A percentile compares a stretch with the other conserved stretches of the same genome.
Evolutionary conservation across 2,888 invertebrate genomes (phyloP).

Genomic region (Teinopalpus imperialis): DNA sequence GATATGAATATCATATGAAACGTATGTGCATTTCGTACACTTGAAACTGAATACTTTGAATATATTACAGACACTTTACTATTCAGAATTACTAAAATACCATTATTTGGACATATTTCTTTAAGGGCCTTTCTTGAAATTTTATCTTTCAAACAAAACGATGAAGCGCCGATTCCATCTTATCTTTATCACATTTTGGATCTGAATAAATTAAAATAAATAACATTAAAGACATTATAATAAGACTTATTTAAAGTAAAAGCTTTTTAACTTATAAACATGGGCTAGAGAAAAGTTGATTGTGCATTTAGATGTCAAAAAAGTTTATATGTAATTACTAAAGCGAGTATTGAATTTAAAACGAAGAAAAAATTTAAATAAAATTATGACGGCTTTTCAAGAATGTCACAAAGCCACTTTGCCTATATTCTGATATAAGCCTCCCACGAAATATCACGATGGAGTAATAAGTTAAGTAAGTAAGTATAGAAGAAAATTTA

Average conservation of each 20-base stretch:
- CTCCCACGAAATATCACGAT: too few species aligned
- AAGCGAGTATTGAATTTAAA: too few species aligned
- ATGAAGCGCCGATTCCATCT: slow-evolving; percentile 14
- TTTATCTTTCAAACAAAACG: slow-evolving; percentile 20
- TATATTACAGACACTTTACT: slow-evolving; percentile 13
- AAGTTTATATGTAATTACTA: too few species aligned
- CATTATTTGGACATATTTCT: slow-evolving; percentile 5
- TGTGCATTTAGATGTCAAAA: neutral
- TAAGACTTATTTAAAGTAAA: slow-evolving; percentile 30
- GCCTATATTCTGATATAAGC: too few species aligned
- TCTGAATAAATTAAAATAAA: slow-evolving; percentile 24
- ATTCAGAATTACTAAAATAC: slow-evolving; percentile 1
- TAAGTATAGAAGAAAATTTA: too few species aligned
- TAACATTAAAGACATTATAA: slow-evolving; percentile 43
- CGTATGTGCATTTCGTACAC: too few species aligned
- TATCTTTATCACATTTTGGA: slow-evolving; percentile 11
- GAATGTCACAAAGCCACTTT: too few species aligned
- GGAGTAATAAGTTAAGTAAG: too few species aligned
- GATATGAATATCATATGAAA: slow-evolving; percentile 9
- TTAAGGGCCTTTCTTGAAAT: slow-evolving; percentile 14
- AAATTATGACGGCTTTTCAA: too few species aligned
- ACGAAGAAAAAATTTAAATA: too few species aligned
- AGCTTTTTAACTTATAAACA: neutral
- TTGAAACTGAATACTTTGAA: slow-evolving; percentile 13
- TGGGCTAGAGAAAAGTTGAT: neutral